Evolutionary conservation across 2,888 invertebrate genomes (phyloP).

Genomic region (Drosophila niveifrons): DNA sequence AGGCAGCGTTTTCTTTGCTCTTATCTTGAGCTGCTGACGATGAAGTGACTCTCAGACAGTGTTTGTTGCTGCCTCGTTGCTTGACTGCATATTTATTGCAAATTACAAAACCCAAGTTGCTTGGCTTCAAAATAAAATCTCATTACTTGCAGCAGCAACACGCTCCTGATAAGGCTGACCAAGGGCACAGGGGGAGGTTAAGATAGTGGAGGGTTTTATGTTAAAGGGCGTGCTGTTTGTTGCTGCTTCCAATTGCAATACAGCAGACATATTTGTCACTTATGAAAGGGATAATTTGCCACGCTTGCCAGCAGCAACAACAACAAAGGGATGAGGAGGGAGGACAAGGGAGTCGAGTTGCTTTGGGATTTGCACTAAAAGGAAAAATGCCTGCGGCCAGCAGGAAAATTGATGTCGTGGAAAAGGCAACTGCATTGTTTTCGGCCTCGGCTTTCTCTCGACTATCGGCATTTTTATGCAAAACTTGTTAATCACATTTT

Average conservation of each 20-base stretch:
- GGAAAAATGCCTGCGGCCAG: conserved; percentile 61
- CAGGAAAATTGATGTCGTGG: neutral
- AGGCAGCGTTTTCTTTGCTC: conserved; percentile 7
- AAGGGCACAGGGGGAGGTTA: neutral
- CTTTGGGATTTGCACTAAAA: conserved; percentile 51
- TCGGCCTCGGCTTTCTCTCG: conserved; percentile 19
- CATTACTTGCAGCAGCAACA: conserved; percentile 76
- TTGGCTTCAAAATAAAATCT: conserved; percentile 67
- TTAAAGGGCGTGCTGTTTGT: neutral
- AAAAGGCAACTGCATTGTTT: conserved; percentile 43
- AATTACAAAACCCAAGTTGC: conserved; percentile 64
- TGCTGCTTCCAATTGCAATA: conserved; percentile 31
- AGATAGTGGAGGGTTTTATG: neutral
- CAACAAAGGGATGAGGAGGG: neutral
- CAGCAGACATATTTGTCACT: conserved; percentile 73
- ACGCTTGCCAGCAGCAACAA: conserved; percentile 61
- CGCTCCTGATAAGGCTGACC: conserved; percentile 62
- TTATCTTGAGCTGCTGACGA: conserved; percentile 46
- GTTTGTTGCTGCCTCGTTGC: conserved; percentile 5
- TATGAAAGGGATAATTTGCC: conserved; percentile 79
- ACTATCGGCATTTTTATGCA: conserved; percentile 77
- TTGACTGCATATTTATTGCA: conserved; percentile 76
- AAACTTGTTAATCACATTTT: conserved; percentile 81
- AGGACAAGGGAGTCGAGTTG: neutral
- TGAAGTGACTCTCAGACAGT: conserved; percentile 39